Conservation (phyloP, 2,888 invertebrate genomes). For the Hypena proboscidalis region DNA sequence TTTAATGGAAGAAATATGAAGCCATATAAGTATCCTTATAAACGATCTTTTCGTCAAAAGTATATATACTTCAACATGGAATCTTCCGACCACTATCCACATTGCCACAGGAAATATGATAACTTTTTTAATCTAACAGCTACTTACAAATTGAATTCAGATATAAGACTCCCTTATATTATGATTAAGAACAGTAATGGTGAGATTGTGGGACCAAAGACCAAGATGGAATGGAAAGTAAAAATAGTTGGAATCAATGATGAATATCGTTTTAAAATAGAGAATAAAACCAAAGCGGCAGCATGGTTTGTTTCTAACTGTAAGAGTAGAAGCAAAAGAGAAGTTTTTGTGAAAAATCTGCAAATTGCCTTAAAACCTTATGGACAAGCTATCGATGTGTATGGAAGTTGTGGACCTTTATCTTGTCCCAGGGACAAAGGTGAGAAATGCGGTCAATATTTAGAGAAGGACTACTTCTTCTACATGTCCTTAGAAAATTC, state of each 20-base stretch:
- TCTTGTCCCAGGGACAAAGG: constrained; percentile 52
- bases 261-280: constrained; percentile 43
- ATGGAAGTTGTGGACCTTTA: constrained; percentile 79
- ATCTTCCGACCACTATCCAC: constrained; percentile 69
- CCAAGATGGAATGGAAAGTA: constrained; percentile 27
- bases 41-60: constrained; percentile 62
- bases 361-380: constrained; percentile 51
- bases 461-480: constrained; percentile 88
- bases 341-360: constrained; percentile 50
- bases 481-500: constrained; percentile 91
- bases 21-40: constrained; percentile 47
- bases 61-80: constrained; percentile 75
- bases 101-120: constrained; percentile 61
- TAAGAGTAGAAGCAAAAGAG: constrained; percentile 55
- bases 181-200: constrained; percentile 55
- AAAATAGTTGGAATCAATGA: constrained; percentile 51
- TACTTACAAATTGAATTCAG: constrained; percentile 73
- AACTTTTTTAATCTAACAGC: constrained; percentile 76
- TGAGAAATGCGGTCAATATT: constrained; percentile 56
- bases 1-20: constrained; percentile 68
- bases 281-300: constrained; percentile 67
- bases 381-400: constrained; percentile 76
- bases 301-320: constrained; percentile 80
- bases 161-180: constrained; percentile 68
- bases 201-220: constrained; percentile 64